These are phyloP conservation scores for Streptopelia turtur DNA, from an alignment of 2,797 vertebrate genomes.

Conservation along the genomic window DNA sequence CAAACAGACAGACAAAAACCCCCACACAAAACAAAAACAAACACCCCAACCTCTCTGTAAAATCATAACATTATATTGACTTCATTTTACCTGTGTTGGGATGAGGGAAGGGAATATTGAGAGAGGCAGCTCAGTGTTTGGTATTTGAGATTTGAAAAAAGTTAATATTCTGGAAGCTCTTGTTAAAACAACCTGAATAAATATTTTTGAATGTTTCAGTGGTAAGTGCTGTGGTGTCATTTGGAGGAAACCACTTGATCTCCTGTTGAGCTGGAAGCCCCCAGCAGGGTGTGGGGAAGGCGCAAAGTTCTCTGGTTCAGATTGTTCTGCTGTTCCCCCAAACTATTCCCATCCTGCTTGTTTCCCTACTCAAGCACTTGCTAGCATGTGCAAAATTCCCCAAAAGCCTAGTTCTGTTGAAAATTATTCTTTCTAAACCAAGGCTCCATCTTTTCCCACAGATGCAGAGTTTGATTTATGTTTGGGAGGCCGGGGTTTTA, in stretches of 20 bases:
- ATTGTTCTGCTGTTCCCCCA: background rate
- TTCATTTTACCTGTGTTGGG: background rate
- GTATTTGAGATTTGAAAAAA: background rate
- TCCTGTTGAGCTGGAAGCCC: background rate
- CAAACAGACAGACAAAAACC: too few species aligned
- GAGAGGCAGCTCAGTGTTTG: background rate
- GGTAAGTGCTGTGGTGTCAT: background rate
- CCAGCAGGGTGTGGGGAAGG: background rate
- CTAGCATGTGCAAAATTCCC: background rate
- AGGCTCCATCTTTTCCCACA: background rate
- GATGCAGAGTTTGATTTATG: background rate
- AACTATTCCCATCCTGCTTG: background rate
- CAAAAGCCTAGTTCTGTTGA: background rate
- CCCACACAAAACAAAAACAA: too few species aligned
- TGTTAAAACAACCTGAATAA: background rate
- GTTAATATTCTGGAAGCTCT: background rate
- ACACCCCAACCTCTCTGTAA: too few species aligned
- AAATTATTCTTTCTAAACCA: background rate
- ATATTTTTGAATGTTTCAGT: background rate
- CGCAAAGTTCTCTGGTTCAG: background rate
- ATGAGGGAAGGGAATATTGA: background rate
- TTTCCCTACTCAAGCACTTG: background rate
- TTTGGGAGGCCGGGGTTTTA: background rate
- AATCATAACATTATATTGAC: background rate
- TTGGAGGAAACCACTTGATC: background rate